Evolutionary conservation across 2,113 vertebrate species (phyloP), one percentile per base, ranked within the genome.

Genomic region (Plestiodon gilberti): DNA sequence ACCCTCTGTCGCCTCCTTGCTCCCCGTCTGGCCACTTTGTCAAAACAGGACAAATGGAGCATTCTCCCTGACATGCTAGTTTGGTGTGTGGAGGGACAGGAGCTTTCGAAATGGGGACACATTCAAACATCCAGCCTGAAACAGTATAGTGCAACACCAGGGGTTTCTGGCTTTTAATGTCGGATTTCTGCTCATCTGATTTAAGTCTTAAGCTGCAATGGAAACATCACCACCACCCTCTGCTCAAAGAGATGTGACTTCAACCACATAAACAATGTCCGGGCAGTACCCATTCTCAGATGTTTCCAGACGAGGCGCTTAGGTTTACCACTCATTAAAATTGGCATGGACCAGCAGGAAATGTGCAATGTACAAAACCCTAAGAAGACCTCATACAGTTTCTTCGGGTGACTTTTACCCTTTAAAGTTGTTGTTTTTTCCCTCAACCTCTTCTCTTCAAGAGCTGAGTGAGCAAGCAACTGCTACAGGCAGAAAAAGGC

Each of bases 361-460:
- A 28, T 43, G 40, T 1, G 0, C 64, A 2, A 6, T 0, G 0
- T 3, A 55, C 2, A 30, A 40, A 33, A 33, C 40, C 25, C 61
- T 59, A 57, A 84, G 14, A 61, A 78, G 15, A 88, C 5, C 15
- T 76, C 48, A 38, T 0, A 0, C 9, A 48, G 33, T 73, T 90
- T 90, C 67, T 87, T 22, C 64, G 77, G 69, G 30, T 59, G 40
- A 48, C 75, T 92, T 90, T 59, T 69, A 0, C 6, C 4, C 73
- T 69, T 89, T 17, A 55, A 90, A 71, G 17, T n/a, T 82, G n/a
- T n/a, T n/a, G n/a, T n/a, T 89, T 83, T 85, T 74, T 14, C 33
- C n/a, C 38, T 15, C 69, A 59, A 6, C 38, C 28, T 84, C 40
- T 83, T 73, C 14, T 69, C 61, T 89, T 91, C 48, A 33, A 82